Conservation (phyloP, 2,888 invertebrate species). For the Rhimphoctona megacephalus region DNA sequence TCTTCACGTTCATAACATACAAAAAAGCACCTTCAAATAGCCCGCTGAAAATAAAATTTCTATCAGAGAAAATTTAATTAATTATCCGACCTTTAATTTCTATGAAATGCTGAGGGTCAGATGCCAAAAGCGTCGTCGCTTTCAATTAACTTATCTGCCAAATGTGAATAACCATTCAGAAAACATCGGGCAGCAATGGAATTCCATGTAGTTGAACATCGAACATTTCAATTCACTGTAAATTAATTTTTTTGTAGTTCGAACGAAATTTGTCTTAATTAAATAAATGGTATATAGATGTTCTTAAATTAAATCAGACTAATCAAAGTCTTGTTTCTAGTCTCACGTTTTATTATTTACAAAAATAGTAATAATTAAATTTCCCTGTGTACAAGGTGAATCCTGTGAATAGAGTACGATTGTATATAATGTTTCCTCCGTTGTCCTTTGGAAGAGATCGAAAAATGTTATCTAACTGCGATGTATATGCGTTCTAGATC, state of each 20-base stretch:
- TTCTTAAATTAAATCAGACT: neutral
- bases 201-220: neutral
- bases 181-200: neutral
- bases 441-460: neutral
- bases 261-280: neutral
- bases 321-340: neutral
- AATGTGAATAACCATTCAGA: neutral
- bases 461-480: neutral
- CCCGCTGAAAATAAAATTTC: conserved; percentile 29
- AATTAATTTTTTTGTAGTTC: neutral
- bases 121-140: neutral
- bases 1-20: neutral
- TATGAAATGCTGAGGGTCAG: neutral
- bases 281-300: neutral
- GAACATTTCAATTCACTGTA: neutral
- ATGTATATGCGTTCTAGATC: neutral
- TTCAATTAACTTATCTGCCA: neutral
- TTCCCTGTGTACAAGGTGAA: too few relatives aligned
- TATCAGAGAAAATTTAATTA: conserved; percentile 22
- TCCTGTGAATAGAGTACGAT: neutral
- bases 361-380: neutral
- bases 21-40: conserved; percentile 2
- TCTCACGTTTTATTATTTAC: too few relatives aligned
- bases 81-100: conserved; percentile 15
- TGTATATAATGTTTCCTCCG: neutral